Conservation (phyloP, 2,797 vertebrate species). For the Numenius phaeopus region DNA sequence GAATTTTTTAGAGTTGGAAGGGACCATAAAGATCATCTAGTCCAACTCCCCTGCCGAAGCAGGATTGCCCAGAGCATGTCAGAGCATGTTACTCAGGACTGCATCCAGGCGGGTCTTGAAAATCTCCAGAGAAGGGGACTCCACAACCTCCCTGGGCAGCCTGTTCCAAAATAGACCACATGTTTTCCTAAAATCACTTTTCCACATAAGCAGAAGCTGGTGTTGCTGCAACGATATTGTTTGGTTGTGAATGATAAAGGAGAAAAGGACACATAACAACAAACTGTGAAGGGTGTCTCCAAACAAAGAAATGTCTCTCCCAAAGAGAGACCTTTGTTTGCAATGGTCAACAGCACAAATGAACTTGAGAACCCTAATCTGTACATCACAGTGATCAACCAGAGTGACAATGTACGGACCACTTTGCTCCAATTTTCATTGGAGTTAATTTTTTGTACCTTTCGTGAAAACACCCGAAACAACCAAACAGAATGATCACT, state of each 20-base stretch:
- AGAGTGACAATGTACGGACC: background rate
- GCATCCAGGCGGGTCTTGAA: too few species aligned
- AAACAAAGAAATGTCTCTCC: accelerated
- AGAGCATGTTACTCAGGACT: too few species aligned
- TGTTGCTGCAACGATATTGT: background rate
- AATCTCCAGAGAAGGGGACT: too few species aligned
- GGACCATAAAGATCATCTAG: too few species aligned
- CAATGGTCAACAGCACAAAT: background rate
- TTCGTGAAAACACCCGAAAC: background rate
- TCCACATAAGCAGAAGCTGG: background rate
- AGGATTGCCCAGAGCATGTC: too few species aligned
- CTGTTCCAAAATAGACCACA: background rate
- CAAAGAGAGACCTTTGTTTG: background rate
- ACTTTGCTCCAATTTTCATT: background rate
- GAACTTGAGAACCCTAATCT: background rate
- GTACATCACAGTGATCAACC: background rate
- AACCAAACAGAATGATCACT: background rate
- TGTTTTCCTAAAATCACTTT: background rate
- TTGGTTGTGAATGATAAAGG: background rate
- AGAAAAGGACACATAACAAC: background rate
- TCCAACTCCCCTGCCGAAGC: too few species aligned
- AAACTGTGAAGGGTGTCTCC: background rate
- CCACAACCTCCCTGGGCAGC: too few species aligned
- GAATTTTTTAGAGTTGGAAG: too few species aligned
- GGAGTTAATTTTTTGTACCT: background rate